Base-by-base conservation (phyloP, 2,113 vertebrate genomes). In the Ictalurus punctatus region DNA sequence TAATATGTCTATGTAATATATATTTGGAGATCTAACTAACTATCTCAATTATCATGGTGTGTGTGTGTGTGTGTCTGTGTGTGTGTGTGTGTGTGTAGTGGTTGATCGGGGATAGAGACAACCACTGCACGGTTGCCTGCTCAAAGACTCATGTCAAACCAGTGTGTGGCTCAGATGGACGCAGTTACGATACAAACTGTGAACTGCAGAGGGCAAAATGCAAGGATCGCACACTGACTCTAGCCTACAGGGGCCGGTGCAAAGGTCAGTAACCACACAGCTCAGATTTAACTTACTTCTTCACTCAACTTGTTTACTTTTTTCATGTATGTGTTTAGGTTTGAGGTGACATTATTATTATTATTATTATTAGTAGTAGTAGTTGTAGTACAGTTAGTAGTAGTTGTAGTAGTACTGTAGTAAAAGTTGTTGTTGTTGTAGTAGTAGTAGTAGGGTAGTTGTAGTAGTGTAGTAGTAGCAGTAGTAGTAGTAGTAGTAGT, bases 181-280 rank as follows among this genome's bases (percentile, higher is more conserved):
- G 96, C 91, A 98, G 96, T 0, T 99, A 99, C 0, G 98, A 99
- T 85, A 98, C 97, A 0, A 96, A 93, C 96, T 99, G 98, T 0
- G 98, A 99, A 80, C 97, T 98, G 94, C 98, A 99, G 96, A 96
- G 96, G 95, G 98, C 98, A 63, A 98, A 97, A 59, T 99, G 98
- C 95, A 97, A 96, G 27, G 98, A 99, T 82, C 94, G 95, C 0
- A 93, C 93, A 0, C 96, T 99, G 87, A 94, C 95, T 0, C 94
- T 97, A 81, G 95, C 96, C 0, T 95, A 98, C 63, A 96, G 98
- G 0, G 98, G 98, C 25, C 95, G 96, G 10, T 99, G 98, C 95
- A 97, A 96, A 98, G 98, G 98, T 99, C 92, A 93, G 92, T 73
- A 25, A 23, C 27, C n/a, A 69, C 25, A 88, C 14, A 74, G 10